Conservation (phyloP, 2,888 invertebrate species). For the Thereva unica region DNA sequence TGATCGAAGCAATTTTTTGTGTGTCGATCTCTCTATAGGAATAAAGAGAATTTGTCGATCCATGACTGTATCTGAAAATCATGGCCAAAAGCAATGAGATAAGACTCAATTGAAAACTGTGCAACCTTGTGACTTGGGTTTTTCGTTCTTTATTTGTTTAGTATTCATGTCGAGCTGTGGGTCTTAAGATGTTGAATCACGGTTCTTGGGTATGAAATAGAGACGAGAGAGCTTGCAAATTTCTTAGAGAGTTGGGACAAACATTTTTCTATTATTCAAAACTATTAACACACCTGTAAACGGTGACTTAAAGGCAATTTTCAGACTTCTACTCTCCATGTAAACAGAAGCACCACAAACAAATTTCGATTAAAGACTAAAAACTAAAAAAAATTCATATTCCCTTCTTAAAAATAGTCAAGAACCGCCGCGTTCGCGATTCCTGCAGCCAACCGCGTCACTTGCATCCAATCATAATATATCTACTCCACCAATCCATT, state of each 20-base stretch:
- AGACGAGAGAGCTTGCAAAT: too few relatives aligned
- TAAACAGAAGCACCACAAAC: constrained; percentile 16
- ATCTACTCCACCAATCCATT: constrained; percentile 26
- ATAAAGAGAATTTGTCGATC: constrained; percentile 13
- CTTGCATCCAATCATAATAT: constrained; percentile 14
- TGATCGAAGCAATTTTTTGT: constrained; percentile 24
- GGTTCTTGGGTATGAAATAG: neutral
- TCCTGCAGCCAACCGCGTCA: constrained; percentile 23
- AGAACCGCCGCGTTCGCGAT: neutral
- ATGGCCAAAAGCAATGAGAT: constrained; percentile 32
- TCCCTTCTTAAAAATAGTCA: constrained; percentile 10
- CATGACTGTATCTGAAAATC: constrained; percentile 24
- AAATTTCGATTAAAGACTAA: constrained; percentile 8
- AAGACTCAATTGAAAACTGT: constrained; percentile 22
- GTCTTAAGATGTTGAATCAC: constrained; percentile 6
- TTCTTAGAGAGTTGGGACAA: too few relatives aligned
- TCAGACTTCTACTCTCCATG: constrained; percentile 6
- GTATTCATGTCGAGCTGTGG: neutral
- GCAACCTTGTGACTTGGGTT: constrained; percentile 14
- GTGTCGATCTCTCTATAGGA: too few relatives aligned
- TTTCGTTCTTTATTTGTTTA: constrained; percentile 2
- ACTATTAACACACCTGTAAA: too few relatives aligned
- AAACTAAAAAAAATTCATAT: constrained; percentile 21
- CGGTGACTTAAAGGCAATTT: too few relatives aligned
- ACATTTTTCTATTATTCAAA: too few relatives aligned